These are phyloP conservation scores for Macrobrachium nipponense DNA, from an alignment of 1,140 invertebrate genomes.

Conservation along the genomic window DNA sequence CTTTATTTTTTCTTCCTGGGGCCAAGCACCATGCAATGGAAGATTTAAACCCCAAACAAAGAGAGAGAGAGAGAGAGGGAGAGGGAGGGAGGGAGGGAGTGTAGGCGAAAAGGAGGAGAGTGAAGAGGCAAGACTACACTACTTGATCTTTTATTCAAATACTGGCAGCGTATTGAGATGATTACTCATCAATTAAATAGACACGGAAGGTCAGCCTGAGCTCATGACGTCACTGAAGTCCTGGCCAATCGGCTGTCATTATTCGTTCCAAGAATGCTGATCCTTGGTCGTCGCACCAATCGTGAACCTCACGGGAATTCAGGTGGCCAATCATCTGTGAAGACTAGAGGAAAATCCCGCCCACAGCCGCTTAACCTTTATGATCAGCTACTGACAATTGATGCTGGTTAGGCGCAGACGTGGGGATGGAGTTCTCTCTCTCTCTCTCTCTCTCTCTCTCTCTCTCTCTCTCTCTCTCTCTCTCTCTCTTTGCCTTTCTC, in stretches of 20 bases:
- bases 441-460: background rate
- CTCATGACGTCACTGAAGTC: constrained; percentile 25
- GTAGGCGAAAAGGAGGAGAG: background rate
- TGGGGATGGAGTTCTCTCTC: background rate
- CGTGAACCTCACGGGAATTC: constrained; percentile 50
- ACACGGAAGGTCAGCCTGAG: constrained; percentile 46
- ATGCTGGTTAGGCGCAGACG: constrained; percentile 42
- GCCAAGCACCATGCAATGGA: too few species aligned
- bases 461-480: constrained; percentile 7
- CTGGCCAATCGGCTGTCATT: constrained; percentile 38
- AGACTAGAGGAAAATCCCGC: constrained; percentile 55
- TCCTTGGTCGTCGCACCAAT: constrained; percentile 42
- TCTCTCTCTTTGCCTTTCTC: constrained; percentile 23
- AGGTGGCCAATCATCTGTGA: constrained; percentile 54
- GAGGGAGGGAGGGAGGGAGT: constrained; percentile 2
- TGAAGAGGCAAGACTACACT: constrained; percentile 52
- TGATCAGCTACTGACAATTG: constrained; percentile 54
- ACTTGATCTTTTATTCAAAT: constrained; percentile 55
- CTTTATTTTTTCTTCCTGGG: too few species aligned
- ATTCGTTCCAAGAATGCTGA: constrained; percentile 54
- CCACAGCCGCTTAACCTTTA: constrained; percentile 55
- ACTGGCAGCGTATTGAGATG: constrained; percentile 54
- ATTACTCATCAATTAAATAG: constrained; percentile 56
- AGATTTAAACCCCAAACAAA: background rate
- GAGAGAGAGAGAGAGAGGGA: constrained; percentile 4